Evolutionary conservation across 2,113 vertebrate species (phyloP), one percentile per base, ranked within the genome.

Genomic region (Cryptoleucopteryx plumbea): DNA sequence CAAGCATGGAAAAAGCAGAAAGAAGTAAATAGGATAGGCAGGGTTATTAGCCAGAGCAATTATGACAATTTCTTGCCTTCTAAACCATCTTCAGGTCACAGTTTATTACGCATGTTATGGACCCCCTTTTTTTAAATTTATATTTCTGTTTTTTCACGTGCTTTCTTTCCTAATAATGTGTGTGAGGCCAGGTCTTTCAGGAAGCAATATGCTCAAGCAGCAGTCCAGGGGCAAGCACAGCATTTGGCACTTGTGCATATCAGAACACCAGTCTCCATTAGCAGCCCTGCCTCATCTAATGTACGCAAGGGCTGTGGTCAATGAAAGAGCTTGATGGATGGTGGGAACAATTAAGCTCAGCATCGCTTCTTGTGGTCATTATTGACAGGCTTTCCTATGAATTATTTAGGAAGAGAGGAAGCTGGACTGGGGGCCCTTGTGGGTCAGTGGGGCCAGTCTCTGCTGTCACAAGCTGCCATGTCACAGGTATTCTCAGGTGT

Each of bases 371-470:
- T 25, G 15, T 42, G 55, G 45, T 21, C 13, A 18, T 66, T 83
- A 70, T 26, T 80, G 71, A 7, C 45, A 92, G 32, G 16, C 2
- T 80, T 85, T 82, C 34, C 66, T 59, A 27, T 68, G 31, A 56
- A 58, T 86, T 88, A 77, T 83, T 94, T 48, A 73, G 52, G 50
- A 93, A 67, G 32, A 78, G 68, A 90, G 55, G 70, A 73, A 81
- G 59, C 34, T 81, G 59, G 17, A 17, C 27, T 42, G 50, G 16
- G 42, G 11, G 15, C 16, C 22, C 29, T 25, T 10, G 6, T 38
- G 43, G 31, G 7, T 80, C 14, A 43, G 18, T 36, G 42, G 50
- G 45, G 25, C 5, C 82, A 80, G 13, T 48, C 27, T 80, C 63
- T 81, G 31, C 71, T 70, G 40, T 42, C 45, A 92, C 45, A 81